Base-by-base conservation (phyloP, 2,113 vertebrate species). In the Takifugu flavidus region DNA sequence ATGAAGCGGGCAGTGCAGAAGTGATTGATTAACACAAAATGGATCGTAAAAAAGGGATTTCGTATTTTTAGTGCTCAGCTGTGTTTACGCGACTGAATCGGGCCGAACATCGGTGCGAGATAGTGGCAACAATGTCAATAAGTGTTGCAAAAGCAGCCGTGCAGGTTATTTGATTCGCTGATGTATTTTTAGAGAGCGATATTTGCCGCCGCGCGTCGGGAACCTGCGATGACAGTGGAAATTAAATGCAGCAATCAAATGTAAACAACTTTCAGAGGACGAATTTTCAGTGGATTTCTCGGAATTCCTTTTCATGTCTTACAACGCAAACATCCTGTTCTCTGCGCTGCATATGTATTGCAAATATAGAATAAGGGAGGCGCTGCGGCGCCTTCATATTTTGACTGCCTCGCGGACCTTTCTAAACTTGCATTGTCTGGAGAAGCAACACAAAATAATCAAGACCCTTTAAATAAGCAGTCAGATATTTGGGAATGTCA, bases 371-470 rank as follows among this genome's bases (percentile, higher is more conserved):
- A 80, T 69, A 39, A 56, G 31, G 39, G 29, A 49, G 49, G 34
- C 34, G 56, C 57, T 42, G 50, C 70, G 83, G 67, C 46, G 53
- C 72, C 65, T 70, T 79, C 61, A 55, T 85, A 77, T 85, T 89
- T 84, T 82, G 86, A 75, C 80, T 82, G 45, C 44, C 53, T 78
- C 59, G 44, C 31, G 70, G 69, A 60, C 53, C 70, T 61, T 53
- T 66, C 77, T 42, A 69, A 80, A 80, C 81, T 66, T 53, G 63
- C 77, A 75, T 86, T 82, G 80, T 86, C 78, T 61, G 56, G 57
- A 77, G 56, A 65, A 49, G 49, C 67, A 71, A 71, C 53, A 79
- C 76, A 77, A 74, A 69, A 43, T 54, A 57, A 49, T 62, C 65
- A 52, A 68, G 67, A 71, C 50, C 69, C 51, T 79, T 80, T 55